These are phyloP conservation scores for Drosophila athabasca DNA, from an alignment of 1,140 invertebrate species.

Conservation along the genomic window DNA sequence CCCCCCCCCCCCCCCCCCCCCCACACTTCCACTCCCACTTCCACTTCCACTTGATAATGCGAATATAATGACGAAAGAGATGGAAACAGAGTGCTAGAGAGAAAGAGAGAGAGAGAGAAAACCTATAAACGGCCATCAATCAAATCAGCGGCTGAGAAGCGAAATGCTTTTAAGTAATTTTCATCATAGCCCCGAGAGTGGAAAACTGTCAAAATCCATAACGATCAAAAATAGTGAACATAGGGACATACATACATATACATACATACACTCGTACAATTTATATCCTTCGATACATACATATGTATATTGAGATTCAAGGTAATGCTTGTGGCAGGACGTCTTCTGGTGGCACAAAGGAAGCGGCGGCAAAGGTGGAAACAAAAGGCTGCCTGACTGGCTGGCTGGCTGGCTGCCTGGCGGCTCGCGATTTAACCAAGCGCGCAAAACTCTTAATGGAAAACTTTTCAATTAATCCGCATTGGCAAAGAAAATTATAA, in stretches of 20 bases:
- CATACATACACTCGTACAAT: no score
- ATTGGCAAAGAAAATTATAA: slow-evolving; percentile 76
- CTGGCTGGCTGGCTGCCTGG: not conserved
- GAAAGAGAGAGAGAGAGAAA: not conserved
- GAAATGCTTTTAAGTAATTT: slow-evolving; percentile 81
- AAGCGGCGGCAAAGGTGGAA: not conserved
- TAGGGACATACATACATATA: not conserved
- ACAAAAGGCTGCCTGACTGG: slow-evolving; percentile 17
- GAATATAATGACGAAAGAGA: slow-evolving; percentile 69
- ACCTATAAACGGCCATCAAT: slow-evolving; percentile 77
- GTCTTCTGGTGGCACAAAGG: no score
- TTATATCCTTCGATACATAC: not conserved
- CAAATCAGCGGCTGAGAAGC: slow-evolving; percentile 67
- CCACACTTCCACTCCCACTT: not conserved
- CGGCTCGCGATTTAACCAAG: slow-evolving; percentile 60
- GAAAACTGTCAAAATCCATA: slow-evolving; percentile 77
- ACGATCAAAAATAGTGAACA: slow-evolving; percentile 71
- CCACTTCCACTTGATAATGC: slow-evolving; percentile 68
- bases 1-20: slow-evolving; percentile 9
- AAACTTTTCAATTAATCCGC: slow-evolving; percentile 82
- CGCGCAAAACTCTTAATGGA: slow-evolving; percentile 70
- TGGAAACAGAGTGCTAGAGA: not conserved
- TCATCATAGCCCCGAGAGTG: slow-evolving; percentile 56
- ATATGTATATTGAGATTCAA: slow-evolving; percentile 39
- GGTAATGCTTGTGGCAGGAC: no score